These are phyloP conservation scores for Lordiphosa clarofinis DNA, from an alignment of 1,140 invertebrate species.

Conservation along the genomic window DNA sequence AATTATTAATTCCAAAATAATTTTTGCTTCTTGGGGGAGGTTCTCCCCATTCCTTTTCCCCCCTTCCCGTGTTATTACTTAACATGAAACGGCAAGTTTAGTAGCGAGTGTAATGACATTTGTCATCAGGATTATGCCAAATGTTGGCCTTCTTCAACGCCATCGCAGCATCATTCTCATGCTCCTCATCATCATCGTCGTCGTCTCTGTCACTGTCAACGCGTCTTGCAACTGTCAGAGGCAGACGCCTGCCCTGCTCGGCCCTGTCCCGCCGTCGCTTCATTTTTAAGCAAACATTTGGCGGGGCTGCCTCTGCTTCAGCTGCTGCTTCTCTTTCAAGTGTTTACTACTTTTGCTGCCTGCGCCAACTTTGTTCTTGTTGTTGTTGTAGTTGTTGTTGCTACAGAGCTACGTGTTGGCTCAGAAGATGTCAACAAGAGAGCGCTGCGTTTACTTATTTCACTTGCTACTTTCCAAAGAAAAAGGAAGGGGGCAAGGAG, in stretches of 20 bases:
- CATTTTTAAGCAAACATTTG: slow-evolving; percentile 74
- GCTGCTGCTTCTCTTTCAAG: slow-evolving; percentile 24
- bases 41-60: not conserved
- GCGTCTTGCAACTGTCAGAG: slow-evolving; percentile 62
- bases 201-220: slow-evolving; percentile 70
- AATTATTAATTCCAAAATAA: too few species aligned
- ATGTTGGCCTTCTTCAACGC: slow-evolving; percentile 33
- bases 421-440: slow-evolving; percentile 68
- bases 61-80: not conserved
- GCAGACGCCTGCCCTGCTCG: slow-evolving; percentile 26
- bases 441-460: slow-evolving; percentile 9
- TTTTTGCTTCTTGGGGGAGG: slow-evolving; percentile 6
- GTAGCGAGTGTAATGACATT: slow-evolving; percentile 72
- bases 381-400: slow-evolving; percentile 37
- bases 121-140: slow-evolving; percentile 64
- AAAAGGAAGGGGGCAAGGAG: not conserved
- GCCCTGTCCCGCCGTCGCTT: slow-evolving; percentile 34
- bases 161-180: slow-evolving; percentile 14
- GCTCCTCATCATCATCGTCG: slow-evolving; percentile 28
- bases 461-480: slow-evolving; percentile 7
- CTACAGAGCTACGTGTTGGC: slow-evolving; percentile 59
- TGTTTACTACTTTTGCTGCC: slow-evolving; percentile 61
- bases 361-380: not conserved
- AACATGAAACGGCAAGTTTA: slow-evolving; percentile 62
- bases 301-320: slow-evolving; percentile 9